Conservation (phyloP, 2,888 invertebrate species). For the Furcula furcula region DNA sequence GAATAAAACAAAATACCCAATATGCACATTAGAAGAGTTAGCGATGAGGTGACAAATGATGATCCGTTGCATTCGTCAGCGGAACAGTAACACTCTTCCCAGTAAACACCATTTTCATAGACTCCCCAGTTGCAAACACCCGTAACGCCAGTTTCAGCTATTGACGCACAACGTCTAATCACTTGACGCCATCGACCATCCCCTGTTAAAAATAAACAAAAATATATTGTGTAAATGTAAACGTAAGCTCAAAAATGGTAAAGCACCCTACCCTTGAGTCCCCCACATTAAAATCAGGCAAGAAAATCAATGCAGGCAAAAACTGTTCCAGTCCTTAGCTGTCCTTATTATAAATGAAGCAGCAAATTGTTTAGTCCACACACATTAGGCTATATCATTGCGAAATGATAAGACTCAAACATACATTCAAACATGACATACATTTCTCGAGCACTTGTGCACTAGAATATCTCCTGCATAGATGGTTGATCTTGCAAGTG, state of each 20-base stretch:
- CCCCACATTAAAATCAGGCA: too few relatives aligned
- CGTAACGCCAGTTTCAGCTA: slow-evolving; percentile 94
- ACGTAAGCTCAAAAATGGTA: not conserved
- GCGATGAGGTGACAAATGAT: slow-evolving; percentile 37
- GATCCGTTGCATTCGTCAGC: slow-evolving; percentile 92
- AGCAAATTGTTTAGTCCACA: too few relatives aligned
- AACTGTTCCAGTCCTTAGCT: too few relatives aligned
- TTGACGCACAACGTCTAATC: slow-evolving; percentile 93
- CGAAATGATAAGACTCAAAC: too few relatives aligned
- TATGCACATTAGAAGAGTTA: slow-evolving; percentile 33
- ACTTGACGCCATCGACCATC: slow-evolving; percentile 97
- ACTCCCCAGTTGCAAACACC: slow-evolving; percentile 99
- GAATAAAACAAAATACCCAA: slow-evolving; percentile 14
- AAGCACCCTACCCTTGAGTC: not conserved
- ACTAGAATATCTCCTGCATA: too few relatives aligned
- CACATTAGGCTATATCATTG: too few relatives aligned
- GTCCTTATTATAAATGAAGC: too few relatives aligned
- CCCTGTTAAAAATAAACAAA: too few relatives aligned
- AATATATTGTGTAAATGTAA: not conserved
- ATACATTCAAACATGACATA: too few relatives aligned
- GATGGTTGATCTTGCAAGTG: too few relatives aligned
- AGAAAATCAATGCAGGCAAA: too few relatives aligned
- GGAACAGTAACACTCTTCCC: slow-evolving; percentile 98
- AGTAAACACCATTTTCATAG: slow-evolving; percentile 95
- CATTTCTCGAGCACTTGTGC: too few relatives aligned